These are phyloP conservation scores for Acanthosepion esculentum DNA, from an alignment of 2,888 invertebrate species.

Conservation along the genomic window DNA sequence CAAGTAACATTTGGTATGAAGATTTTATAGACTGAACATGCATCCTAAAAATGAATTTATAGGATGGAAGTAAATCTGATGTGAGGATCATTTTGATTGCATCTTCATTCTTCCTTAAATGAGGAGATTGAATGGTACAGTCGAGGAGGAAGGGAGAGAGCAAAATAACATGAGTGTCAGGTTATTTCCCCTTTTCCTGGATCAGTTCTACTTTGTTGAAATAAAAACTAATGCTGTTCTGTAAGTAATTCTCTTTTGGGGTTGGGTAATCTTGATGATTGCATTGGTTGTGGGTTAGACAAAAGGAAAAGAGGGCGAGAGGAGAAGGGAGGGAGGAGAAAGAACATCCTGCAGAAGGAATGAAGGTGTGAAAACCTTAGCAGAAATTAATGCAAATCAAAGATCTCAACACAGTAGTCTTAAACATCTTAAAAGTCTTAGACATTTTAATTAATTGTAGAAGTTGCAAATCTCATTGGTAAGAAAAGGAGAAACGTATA, in stretches of 20 bases:
- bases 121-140: no score
- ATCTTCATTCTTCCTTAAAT: no score
- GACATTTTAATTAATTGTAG: background rate
- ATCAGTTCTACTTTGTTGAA: background rate
- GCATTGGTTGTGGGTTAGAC: background rate
- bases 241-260: no score
- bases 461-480: background rate
- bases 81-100: no score
- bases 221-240: background rate
- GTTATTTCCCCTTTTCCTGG: no score
- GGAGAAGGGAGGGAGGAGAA: background rate
- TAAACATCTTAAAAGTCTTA: background rate
- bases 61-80: no score
- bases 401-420: background rate
- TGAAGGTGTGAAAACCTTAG: background rate
- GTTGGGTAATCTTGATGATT: background rate
- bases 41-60: no score
- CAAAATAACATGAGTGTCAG: background rate
- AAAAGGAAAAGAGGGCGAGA: background rate
- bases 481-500: background rate
- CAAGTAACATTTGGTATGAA: background rate
- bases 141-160: no score
- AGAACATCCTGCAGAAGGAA: background rate
- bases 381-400: background rate
- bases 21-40: background rate